Evolutionary conservation across 2,888 invertebrate species (phyloP).

Genomic region (Cheilosia soror): DNA sequence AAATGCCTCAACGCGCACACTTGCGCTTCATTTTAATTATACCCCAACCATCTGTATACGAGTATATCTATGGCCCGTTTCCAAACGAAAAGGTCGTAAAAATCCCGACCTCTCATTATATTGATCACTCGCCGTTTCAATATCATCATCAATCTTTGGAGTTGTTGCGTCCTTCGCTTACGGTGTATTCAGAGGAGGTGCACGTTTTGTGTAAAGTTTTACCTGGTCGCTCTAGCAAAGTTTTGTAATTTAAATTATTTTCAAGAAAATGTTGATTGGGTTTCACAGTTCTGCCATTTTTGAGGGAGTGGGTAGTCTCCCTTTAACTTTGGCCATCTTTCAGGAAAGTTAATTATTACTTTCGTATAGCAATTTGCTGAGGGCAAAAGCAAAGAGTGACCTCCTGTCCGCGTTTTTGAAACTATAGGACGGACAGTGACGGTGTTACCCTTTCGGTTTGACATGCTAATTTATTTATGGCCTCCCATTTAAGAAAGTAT

Average conservation of each 20-base stretch:
- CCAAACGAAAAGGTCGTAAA: constrained; percentile 14
- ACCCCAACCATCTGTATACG: constrained; percentile 17
- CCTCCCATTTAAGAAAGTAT: constrained; percentile 24
- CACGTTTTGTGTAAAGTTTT: constrained; percentile 39
- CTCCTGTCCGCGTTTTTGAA: constrained; percentile 23
- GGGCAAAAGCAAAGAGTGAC: constrained; percentile 15
- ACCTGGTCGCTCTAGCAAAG: constrained; percentile 42
- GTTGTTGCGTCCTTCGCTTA: constrained; percentile 18
- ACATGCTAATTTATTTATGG: constrained; percentile 71
- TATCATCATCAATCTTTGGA: constrained; percentile 58
- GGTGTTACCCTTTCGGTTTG: constrained; percentile 58
- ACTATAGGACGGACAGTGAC: constrained; percentile 44
- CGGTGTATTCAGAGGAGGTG: neutral
- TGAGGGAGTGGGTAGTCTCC: neutral
- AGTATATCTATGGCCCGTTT: constrained; percentile 20
- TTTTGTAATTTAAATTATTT: constrained; percentile 73
- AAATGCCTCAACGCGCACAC: constrained; percentile 17
- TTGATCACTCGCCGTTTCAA: constrained; percentile 59
- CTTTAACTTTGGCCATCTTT: constrained; percentile 70
- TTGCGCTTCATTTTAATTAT: constrained; percentile 42
- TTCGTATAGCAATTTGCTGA: constrained; percentile 7
- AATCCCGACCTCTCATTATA: constrained; percentile 12
- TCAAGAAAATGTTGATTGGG: constrained; percentile 66
- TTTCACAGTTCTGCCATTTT: constrained; percentile 37
- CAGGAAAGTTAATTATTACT: constrained; percentile 70